phyloP scores from a whole-genome alignment of 2,888 invertebrate genomes.

The Neoascia interrupta region DNA sequence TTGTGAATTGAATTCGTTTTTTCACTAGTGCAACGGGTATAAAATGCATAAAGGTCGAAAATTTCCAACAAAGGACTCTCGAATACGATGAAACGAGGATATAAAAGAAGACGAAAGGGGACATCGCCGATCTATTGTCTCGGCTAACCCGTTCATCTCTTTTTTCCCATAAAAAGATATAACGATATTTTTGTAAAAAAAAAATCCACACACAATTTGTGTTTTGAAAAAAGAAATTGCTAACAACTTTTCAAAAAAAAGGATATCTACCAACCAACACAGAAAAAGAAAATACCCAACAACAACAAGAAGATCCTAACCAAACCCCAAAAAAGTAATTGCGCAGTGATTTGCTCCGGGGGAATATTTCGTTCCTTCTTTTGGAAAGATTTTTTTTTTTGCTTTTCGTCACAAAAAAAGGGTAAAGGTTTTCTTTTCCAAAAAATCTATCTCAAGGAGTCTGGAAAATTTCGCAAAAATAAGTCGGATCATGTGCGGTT shows the following conservation, averaged over 20 bases:
- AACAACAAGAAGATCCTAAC: slow-evolving; percentile 42
- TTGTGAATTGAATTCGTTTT: slow-evolving; percentile 17
- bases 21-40: slow-evolving; percentile 6
- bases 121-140: slow-evolving; percentile 73
- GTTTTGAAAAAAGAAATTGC: too few relatives aligned
- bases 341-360: slow-evolving; percentile 62
- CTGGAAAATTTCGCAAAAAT: background rate
- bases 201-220: slow-evolving; percentile 18
- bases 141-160: slow-evolving; percentile 72
- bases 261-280: slow-evolving; percentile 4
- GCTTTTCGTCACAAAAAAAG: background rate
- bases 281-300: slow-evolving; percentile 9
- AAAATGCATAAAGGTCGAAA: slow-evolving; percentile 43
- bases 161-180: slow-evolving; percentile 2
- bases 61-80: slow-evolving; percentile 52
- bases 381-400: slow-evolving; percentile 7
- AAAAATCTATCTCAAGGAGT: too few relatives aligned
- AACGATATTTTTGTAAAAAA: slow-evolving; percentile 25
- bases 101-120: slow-evolving; percentile 77
- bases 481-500: slow-evolving; percentile 47
- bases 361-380: too few relatives aligned
- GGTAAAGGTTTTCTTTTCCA: background rate
- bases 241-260: slow-evolving; percentile 42
- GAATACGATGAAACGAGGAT: slow-evolving; percentile 76
- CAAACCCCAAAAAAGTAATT: slow-evolving; percentile 53